Percentiles rank a stretch among this genome's conserved stretches.
phyloP scores from a whole-genome alignment of 2,797 vertebrate genomes.

The Apodemus agrarius region DNA sequence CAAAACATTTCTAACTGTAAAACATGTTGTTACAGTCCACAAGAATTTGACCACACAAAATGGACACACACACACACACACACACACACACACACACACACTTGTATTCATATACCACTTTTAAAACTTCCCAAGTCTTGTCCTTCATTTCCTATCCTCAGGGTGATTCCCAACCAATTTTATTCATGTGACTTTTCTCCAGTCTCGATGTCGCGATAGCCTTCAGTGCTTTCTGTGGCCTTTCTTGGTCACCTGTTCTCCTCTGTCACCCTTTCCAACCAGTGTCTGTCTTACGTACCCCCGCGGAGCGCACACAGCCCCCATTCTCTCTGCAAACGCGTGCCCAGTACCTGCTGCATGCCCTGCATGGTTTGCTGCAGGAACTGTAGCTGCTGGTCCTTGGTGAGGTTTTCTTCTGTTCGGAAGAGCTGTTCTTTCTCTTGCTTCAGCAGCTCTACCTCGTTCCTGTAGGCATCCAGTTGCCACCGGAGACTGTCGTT shows the following conservation, averaged over 20 bases:
- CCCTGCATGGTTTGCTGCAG: constrained; percentile 95
- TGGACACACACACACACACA: not conserved
- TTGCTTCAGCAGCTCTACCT: constrained; percentile 96
- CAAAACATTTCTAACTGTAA: not conserved
- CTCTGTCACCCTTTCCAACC: not conserved
- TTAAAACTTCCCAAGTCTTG: not conserved
- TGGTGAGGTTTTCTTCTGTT: constrained; percentile 90
- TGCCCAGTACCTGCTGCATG: constrained; percentile 94
- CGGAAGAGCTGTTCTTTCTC: constrained; percentile 91
- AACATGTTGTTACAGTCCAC: not conserved
- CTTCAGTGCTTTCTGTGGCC: not conserved
- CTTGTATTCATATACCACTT: fast-evolving
- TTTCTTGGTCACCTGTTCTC: not conserved
- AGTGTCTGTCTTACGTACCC: not conserved
- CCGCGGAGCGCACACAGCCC: fast-evolving
- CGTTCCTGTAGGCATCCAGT: constrained; percentile 96
- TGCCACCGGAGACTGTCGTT: constrained; percentile 98
- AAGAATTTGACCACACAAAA: not conserved
- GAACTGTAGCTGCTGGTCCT: constrained; percentile 94
- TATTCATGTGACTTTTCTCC: not conserved
- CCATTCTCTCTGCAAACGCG: not conserved
- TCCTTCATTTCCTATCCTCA: not conserved
- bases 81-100: not conserved
- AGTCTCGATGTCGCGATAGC: not conserved
- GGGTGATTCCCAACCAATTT: not conserved